Base-by-base conservation (phyloP, 2,113 vertebrate genomes). In the Sialia sialis region DNA sequence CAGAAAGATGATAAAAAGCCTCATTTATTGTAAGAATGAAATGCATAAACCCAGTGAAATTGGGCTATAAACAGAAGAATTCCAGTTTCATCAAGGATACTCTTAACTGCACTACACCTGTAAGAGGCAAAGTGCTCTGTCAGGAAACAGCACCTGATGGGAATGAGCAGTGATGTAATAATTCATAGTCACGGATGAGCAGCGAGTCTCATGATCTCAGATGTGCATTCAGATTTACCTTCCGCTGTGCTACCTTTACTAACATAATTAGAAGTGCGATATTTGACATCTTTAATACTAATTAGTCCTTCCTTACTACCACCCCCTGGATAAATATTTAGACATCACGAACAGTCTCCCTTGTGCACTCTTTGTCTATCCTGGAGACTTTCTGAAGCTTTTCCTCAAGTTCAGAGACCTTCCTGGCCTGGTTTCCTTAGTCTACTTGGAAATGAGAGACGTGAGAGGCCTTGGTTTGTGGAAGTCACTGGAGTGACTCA, bases 281-380 rank as follows among this genome's bases (percentile, higher is more conserved):
- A 74, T 72, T 82, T 84, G 91, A 84, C 89, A 46, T 95, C 91
- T 84, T 60, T 48, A 78, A 43, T 55, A 44, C 68, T 81, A 72
- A 93, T 89, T 81, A 89, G 84, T 10, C 49, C 66, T 94, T 63
- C 77, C 87, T 68, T 75, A 49, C 73, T 90, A 46, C 81, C 22
- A 48, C 62, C 80, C 56, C 44, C 77, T 72, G 77, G 73, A 34
- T 87, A 94, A 89, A 87, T 87, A 87, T 87, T 91, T 91, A 94
- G 86, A 72, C 77, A 56, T 22, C 36, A 6, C 0, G 1, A 48
- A 26, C 34, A 10, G 30, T 25, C 52, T 84, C 77, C n/a, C 69
- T 51, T 51, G 30, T 12, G 58, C 13, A 11, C 48, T 32, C 56
- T 86, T 66, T 55, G 48, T 86, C 66, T 72, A 68, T 84, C 17